Percentiles rank a stretch among this genome's conserved stretches.
phyloP scores from a whole-genome alignment of 2,888 invertebrate species.

The Torymus aiolomorphi region DNA sequence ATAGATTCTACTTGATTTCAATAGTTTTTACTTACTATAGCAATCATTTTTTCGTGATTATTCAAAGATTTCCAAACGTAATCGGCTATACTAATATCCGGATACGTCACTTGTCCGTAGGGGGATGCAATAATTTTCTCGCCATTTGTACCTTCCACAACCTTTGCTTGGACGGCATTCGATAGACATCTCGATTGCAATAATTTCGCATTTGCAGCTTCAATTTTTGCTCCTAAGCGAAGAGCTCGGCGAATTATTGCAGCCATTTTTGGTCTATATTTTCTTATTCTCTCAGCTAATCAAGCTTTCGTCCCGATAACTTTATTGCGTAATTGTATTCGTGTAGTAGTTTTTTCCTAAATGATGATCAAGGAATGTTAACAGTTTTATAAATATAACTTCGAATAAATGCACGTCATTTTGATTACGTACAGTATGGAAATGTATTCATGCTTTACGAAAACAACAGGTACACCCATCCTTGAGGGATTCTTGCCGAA shows the following conservation, averaged over 20 bases:
- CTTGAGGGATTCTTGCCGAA: too few relatives aligned
- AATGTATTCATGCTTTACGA: too few relatives aligned
- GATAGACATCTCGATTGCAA: conserved; percentile 48
- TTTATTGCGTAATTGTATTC: too few relatives aligned
- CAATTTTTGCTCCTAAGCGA: conserved; percentile 8
- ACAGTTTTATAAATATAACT: too few relatives aligned
- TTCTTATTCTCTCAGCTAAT: too few relatives aligned
- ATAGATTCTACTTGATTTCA: too few relatives aligned
- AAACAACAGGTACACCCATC: too few relatives aligned
- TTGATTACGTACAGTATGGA: too few relatives aligned
- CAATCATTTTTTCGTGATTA: conserved; percentile 61
- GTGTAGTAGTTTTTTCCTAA: too few relatives aligned
- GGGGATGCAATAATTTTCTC: conserved; percentile 67
- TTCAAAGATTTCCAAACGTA: conserved; percentile 66
- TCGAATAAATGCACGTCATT: too few relatives aligned
- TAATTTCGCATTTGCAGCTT: not conserved
- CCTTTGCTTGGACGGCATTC: conserved; percentile 38
- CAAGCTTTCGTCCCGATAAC: too few relatives aligned
- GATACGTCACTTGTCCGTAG: conserved; percentile 58
- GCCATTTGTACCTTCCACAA: conserved; percentile 62
- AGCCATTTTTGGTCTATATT: conserved; percentile 7
- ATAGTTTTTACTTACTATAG: conserved; percentile 65
- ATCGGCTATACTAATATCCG: conserved; percentile 63
- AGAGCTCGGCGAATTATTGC: conserved; percentile 26
- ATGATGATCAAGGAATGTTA: too few relatives aligned